Conservation (phyloP, 2,113 vertebrate species). For the Xerus inauris region DNA sequence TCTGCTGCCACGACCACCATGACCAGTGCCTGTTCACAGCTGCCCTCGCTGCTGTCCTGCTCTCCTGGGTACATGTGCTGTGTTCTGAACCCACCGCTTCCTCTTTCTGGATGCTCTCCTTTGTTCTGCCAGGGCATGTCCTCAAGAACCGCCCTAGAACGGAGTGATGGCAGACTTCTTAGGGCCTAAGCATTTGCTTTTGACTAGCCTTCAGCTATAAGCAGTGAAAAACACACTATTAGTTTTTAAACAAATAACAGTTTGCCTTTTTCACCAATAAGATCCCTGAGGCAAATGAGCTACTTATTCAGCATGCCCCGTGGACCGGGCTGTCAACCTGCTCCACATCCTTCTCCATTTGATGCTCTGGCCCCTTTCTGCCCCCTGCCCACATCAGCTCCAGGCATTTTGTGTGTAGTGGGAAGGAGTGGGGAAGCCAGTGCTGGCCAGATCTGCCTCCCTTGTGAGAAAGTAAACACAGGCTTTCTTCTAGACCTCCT, state of each 20-base stretch:
- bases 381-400: neutral
- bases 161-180: neutral
- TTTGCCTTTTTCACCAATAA: neutral
- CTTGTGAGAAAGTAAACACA: neutral
- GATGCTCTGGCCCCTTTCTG: neutral
- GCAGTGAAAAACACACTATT: neutral
- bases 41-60: neutral
- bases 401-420: neutral
- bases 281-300: neutral
- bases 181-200: neutral
- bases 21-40: rapidly evolving
- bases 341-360: neutral
- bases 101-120: neutral
- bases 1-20: no score
- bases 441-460: neutral
- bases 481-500: neutral
- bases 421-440: no score
- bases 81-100: neutral
- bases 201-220: neutral
- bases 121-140: neutral
- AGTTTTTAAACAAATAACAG: neutral
- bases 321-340: neutral
- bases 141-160: neutral
- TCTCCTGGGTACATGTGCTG: neutral
- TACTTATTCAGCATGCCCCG: neutral